Percentiles rank a stretch among this genome's conserved stretches.
These are phyloP conservation scores for Chionoecetes opilio DNA, from an alignment of 1,140 invertebrate species.

Conservation along the genomic window DNA sequence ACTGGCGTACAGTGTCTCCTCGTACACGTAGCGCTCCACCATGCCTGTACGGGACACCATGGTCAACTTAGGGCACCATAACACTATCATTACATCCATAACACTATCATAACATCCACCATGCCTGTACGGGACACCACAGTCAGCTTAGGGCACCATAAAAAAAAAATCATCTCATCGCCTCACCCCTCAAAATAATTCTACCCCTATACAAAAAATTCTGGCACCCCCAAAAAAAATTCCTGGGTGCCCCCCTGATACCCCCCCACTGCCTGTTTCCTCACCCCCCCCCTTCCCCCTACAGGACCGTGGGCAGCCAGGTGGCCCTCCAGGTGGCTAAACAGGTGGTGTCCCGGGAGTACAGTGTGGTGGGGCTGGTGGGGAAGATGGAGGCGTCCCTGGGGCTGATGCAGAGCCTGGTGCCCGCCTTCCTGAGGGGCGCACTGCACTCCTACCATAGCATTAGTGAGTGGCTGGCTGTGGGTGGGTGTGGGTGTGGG, in stretches of 20 bases:
- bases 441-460: conserved; percentile 49
- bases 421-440: conserved; percentile 58
- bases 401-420: conserved; percentile 59
- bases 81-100: no score
- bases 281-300: neutral
- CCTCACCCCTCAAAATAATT: no score
- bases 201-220: no score
- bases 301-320: conserved; percentile 55
- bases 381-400: conserved; percentile 63
- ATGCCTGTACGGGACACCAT: conserved; percentile 64
- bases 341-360: conserved; percentile 57
- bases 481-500: no score
- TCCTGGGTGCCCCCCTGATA: no score
- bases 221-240: no score
- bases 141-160: no score
- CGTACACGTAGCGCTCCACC: conserved; percentile 74
- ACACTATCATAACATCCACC: no score
- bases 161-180: no score
- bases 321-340: conserved; percentile 64
- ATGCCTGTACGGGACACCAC: conserved; percentile 47
- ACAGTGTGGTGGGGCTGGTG: conserved; percentile 73
- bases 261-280: no score
- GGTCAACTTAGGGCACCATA: no score
- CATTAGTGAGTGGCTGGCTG: conserved; percentile 54
- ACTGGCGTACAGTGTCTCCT: conserved; percentile 68